A percentile compares a stretch with the other conserved stretches of the same genome.
These are phyloP conservation scores for Drosophila ercepeae DNA, from an alignment of 1,140 invertebrate species.

Conservation along the genomic window DNA sequence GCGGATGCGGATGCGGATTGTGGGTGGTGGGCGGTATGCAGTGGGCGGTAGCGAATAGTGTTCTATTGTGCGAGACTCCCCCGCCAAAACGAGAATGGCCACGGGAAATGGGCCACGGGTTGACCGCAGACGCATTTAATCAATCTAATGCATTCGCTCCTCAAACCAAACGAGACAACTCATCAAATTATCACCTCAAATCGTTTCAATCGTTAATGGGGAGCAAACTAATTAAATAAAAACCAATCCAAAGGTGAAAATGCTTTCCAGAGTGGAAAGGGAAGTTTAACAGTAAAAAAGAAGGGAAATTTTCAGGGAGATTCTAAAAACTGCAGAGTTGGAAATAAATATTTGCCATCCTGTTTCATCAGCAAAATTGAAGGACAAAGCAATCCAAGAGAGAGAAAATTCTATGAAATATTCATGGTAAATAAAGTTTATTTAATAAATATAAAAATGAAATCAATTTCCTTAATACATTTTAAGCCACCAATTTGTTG, in stretches of 20 bases:
- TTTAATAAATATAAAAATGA: neutral
- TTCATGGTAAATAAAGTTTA: no score
- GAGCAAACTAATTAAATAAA: conserved; percentile 38
- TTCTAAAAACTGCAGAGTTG: conserved; percentile 11
- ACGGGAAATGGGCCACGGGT: neutral
- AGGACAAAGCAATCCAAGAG: conserved; percentile 9
- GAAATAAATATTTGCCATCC: conserved; percentile 31
- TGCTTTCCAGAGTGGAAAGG: neutral
- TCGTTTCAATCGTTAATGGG: conserved; percentile 35
- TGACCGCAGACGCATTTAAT: conserved; percentile 50
- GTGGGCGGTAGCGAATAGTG: neutral
- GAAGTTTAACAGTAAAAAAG: neutral
- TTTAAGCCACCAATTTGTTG: no score
- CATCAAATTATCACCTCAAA: conserved; percentile 63
- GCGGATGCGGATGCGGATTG: no score
- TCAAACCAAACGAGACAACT: conserved; percentile 1
- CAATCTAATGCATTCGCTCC: conserved; percentile 46
- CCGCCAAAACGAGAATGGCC: conserved; percentile 30
- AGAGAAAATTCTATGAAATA: no score
- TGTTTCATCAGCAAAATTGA: conserved; percentile 33
- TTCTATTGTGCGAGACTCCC: conserved; percentile 16
- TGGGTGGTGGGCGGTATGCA: neutral
- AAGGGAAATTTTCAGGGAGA: neutral
- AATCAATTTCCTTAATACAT: no score
- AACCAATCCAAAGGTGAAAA: neutral